phyloP scores from a whole-genome alignment of 2,797 vertebrate genomes.

The Melanotaenia boesemani region DNA sequence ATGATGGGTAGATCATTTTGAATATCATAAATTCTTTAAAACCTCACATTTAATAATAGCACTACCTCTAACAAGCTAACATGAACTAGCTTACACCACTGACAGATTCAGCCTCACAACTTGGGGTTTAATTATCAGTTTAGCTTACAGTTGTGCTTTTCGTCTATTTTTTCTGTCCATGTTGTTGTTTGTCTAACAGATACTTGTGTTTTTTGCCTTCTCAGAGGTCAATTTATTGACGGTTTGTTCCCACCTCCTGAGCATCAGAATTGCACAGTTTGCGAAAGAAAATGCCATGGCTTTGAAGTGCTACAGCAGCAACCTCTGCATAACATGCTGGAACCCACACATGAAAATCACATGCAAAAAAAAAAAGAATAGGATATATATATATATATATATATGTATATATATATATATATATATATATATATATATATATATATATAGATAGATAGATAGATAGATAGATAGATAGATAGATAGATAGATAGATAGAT shows the following conservation, averaged over 20 bases:
- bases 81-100: neutral
- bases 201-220: neutral
- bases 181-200: neutral
- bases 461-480: too few species aligned
- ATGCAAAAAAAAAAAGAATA: conserved; percentile 12
- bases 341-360: neutral
- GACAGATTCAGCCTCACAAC: neutral
- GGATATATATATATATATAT: neutral
- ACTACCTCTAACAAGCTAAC: neutral
- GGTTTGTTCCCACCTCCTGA: neutral
- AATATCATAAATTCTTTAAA: neutral
- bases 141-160: neutral
- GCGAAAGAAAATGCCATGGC: neutral
- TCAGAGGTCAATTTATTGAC: neutral
- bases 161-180: neutral
- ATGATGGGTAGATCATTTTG: neutral
- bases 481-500: too few species aligned
- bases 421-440: too few species aligned
- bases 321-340: neutral
- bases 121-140: neutral
- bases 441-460: too few species aligned
- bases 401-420: too few species aligned
- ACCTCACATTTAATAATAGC: neutral
- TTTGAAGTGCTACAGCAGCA: conserved; percentile 4
- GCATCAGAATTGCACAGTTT: neutral